Evolutionary conservation across 2,888 invertebrate species (phyloP).

Genomic region (Nomada hirtipes): DNA sequence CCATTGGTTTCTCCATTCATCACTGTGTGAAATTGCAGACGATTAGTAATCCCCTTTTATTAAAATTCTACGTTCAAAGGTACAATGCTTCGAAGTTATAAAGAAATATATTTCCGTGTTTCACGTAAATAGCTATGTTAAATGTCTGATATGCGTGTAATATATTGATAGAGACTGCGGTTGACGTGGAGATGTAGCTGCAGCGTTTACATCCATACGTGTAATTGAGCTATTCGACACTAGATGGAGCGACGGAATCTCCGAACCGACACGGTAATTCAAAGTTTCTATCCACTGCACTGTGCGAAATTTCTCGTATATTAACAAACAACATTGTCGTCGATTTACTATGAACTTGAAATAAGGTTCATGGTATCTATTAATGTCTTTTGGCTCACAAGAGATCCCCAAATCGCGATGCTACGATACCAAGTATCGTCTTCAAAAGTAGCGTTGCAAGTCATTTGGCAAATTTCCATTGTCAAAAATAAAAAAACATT

Average conservation of each 20-base stretch:
- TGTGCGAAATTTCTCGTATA: neutral
- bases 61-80: neutral
- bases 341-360: neutral
- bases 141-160: neutral
- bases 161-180: neutral
- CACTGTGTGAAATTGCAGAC: neutral
- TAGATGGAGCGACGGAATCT: conserved; percentile 43
- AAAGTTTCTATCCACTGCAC: neutral
- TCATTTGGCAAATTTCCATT: conserved; percentile 23
- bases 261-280: neutral
- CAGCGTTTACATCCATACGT: conserved; percentile 2
- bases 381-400: neutral
- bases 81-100: neutral
- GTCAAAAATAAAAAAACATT: too few species aligned
- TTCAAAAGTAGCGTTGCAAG: neutral
- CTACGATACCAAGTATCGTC: neutral
- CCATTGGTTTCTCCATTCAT: conserved; percentile 12
- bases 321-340: neutral
- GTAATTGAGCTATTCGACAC: conserved; percentile 19
- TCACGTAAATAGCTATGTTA: neutral
- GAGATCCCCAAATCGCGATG: neutral
- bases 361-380: neutral
- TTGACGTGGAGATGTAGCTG: conserved; percentile 47
- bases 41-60: conserved; percentile 27
- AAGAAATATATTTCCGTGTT: neutral